These are phyloP conservation scores for Deilephila porcellus DNA, from an alignment of 2,888 invertebrate species.

Conservation along the genomic window DNA sequence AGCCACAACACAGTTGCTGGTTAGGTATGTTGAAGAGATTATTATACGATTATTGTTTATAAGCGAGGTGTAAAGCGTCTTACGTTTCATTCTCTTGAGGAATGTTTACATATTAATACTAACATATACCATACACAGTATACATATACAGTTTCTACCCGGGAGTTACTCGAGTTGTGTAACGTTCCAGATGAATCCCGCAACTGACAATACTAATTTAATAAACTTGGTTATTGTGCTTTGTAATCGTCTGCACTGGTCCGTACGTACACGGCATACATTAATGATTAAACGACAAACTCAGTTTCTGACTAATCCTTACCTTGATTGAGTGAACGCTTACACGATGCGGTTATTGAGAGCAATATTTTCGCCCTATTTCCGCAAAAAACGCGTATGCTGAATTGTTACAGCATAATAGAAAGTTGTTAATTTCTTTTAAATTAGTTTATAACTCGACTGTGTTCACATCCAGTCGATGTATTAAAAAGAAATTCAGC, in stretches of 20 bases:
- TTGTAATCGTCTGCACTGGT: not conserved
- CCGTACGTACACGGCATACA: not conserved
- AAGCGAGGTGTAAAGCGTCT: not conserved
- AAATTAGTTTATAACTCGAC: not conserved
- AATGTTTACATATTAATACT: not conserved
- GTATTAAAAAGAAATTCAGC: not conserved
- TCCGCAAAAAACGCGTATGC: too few relatives aligned
- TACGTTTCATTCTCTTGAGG: not conserved
- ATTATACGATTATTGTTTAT: not conserved
- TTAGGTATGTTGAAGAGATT: slow-evolving; percentile 6
- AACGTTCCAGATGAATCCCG: slow-evolving; percentile 9
- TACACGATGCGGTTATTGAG: not conserved
- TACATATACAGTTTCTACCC: not conserved
- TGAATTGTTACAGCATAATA: too few relatives aligned
- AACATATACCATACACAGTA: not conserved
- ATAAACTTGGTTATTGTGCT: slow-evolving; percentile 6
- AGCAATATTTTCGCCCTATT: too few relatives aligned
- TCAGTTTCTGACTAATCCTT: not conserved
- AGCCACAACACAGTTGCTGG: not conserved
- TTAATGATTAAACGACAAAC: not conserved
- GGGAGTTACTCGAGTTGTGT: not conserved
- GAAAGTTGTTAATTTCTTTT: not conserved
- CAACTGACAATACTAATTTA: slow-evolving; percentile 1
- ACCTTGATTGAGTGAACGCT: not conserved
- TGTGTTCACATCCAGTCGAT: not conserved